These are phyloP conservation scores for Rhinolophus sinicus DNA, from an alignment of 2,113 vertebrate species.

Conservation along the genomic window DNA sequence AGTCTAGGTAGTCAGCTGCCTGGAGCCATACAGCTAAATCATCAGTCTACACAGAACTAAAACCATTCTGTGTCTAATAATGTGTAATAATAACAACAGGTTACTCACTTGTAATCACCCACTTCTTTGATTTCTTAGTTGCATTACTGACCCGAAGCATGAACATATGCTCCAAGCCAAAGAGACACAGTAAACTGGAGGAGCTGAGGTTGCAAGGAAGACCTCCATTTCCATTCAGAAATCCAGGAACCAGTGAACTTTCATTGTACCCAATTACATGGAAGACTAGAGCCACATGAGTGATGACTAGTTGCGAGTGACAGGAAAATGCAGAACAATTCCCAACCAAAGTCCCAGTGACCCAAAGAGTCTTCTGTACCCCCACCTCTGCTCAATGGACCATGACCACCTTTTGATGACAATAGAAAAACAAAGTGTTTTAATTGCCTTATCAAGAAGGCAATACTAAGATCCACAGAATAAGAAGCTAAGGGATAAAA, in stretches of 20 bases:
- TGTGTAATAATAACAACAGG: neutral
- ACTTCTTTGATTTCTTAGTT: neutral
- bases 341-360: neutral
- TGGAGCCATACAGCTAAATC: neutral
- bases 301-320: neutral
- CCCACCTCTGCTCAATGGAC: neutral
- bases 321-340: neutral
- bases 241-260: neutral
- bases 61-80: neutral
- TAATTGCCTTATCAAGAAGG: neutral
- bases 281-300: neutral
- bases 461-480: neutral
- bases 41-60: neutral
- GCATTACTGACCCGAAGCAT: neutral
- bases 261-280: neutral
- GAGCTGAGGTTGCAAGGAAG: neutral
- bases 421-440: neutral
- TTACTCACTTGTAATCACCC: neutral
- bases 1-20: neutral
- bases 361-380: neutral
- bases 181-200: neutral
- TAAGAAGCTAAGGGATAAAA: neutral
- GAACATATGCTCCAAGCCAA: neutral
- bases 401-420: neutral
- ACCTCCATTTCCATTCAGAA: neutral